Evolutionary conservation across 2,888 invertebrate genomes (phyloP), one percentile per base, ranked within the genome.

Genomic region (Drosophila cracens): DNA sequence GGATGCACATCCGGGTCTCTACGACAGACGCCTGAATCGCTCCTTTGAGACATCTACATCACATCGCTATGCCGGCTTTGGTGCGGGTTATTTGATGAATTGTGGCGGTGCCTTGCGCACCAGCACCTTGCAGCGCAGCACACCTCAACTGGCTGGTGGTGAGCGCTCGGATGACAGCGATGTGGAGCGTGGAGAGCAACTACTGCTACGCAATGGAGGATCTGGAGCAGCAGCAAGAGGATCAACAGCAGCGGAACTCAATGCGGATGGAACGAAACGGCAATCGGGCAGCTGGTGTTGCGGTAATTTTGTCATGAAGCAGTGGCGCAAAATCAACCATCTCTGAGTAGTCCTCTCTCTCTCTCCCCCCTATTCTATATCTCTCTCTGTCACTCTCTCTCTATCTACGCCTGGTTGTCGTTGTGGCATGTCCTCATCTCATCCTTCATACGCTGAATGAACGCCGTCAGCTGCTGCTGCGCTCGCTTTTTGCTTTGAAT

Each of bases 251-350:
- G 36, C 64, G 81, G 85, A 85, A n/a, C 73, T 87, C 48, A 73
- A 92, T 82, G 76, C 85, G 71, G 85, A 85, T 60, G 85, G 83
- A 8, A 74, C 74, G 18, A 85, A 92, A 76, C 83, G 93, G 67
- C 92, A 93, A 78, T 93, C 93, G 76, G 93, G 93, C 69, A 93
- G 92, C 74, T 96, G 96, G 96, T 96, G 96, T 93, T 96, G 96
- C 93, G 96, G 96, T 92, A 95, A 95, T 83, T 96, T 96, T 93
- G 96, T 96, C 79, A 94, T 95, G 92, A 95, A 96, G 93, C 96
- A 96, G 86, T 95, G 96, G 94, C 95, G 95, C 87, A 96, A 96
- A 93, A 95, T 96, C 63, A 96, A 96, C 92, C 95, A 96, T 93
- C 96, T 96, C 93, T 96, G 92, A 92, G 91, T 88, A 79, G 69